Evolutionary conservation across 2,888 invertebrate species (phyloP).

Genomic region (Hemistola chrysoprasaria): DNA sequence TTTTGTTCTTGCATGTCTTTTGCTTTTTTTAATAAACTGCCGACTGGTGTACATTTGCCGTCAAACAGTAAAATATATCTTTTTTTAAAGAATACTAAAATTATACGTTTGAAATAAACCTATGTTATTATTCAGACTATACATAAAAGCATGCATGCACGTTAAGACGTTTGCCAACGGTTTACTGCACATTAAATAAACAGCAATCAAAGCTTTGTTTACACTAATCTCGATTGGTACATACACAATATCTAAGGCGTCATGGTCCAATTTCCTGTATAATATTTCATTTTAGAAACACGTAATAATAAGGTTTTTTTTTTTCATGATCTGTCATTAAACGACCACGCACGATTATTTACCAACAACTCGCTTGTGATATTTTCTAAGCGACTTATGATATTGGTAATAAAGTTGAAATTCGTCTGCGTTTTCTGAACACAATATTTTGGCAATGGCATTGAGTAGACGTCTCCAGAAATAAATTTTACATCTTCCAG

Average conservation of each 20-base stretch:
- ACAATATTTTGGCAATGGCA: conserved; percentile 37
- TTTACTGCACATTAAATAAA: conserved; percentile 19
- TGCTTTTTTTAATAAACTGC: too few relatives aligned
- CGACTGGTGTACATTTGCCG: too few relatives aligned
- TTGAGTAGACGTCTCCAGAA: conserved; percentile 70
- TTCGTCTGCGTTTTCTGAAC: conserved; percentile 32
- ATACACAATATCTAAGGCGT: too few relatives aligned
- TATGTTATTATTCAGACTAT: too few relatives aligned
- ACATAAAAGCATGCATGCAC: conserved; percentile 1
- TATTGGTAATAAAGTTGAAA: conserved; percentile 36
- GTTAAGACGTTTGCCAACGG: conserved; percentile 21
- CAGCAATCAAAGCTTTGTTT: conserved; percentile 10
- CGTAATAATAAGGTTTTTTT: too few relatives aligned
- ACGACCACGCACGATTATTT: conserved; percentile 15
- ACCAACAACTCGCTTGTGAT: conserved; percentile 15
- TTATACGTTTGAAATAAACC: too few relatives aligned
- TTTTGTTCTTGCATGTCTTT: too few relatives aligned
- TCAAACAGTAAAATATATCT: too few relatives aligned
- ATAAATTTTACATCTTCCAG: conserved; percentile 74
- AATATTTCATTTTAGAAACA: too few relatives aligned
- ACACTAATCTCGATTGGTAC: neutral
- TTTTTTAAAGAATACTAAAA: too few relatives aligned
- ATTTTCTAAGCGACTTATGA: conserved; percentile 15
- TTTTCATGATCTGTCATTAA: conserved; percentile 29
- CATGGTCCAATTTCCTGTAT: too few relatives aligned